These are phyloP conservation scores for Perca fluviatilis DNA, from an alignment of 2,113 vertebrate genomes.

Conservation along the genomic window DNA sequence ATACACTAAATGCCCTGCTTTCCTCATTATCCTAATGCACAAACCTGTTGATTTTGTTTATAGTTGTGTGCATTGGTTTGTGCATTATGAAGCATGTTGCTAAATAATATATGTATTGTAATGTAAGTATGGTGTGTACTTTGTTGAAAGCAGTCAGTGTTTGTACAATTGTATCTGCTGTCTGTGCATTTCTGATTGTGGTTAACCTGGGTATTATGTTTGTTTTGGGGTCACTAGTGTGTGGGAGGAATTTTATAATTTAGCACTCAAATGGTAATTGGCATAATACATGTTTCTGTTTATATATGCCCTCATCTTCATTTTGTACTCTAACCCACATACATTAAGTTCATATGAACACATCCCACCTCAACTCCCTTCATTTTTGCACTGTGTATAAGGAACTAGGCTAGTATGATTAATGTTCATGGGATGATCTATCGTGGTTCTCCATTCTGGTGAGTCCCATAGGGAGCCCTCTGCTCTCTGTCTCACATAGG, in stretches of 20 bases:
- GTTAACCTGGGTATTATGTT: not conserved
- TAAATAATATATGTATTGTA: not conserved
- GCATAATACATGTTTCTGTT: not conserved
- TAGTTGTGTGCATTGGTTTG: not conserved
- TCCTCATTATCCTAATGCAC: not conserved
- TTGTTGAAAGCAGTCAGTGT: not conserved
- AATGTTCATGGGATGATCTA: slow-evolving; percentile 74
- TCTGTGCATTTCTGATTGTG: not conserved
- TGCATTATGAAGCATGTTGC: not conserved
- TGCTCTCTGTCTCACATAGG: slow-evolving; percentile 55
- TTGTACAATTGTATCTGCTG: not conserved
- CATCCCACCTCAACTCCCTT: slow-evolving; percentile 1
- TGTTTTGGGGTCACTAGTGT: slow-evolving; percentile 12
- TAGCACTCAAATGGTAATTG: slow-evolving; percentile 11
- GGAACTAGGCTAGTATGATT: slow-evolving; percentile 78
- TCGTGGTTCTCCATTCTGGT: slow-evolving; percentile 44
- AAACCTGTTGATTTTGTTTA: not conserved
- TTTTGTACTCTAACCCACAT: slow-evolving; percentile 12
- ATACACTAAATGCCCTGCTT: not conserved
- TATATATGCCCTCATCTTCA: not conserved
- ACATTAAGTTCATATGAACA: slow-evolving; percentile 9
- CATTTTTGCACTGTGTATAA: slow-evolving; percentile 46
- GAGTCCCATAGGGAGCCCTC: slow-evolving; percentile 58
- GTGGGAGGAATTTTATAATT: slow-evolving; percentile 7
- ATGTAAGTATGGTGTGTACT: not conserved